Evolutionary conservation across 2,797 vertebrate genomes (phyloP).

Genomic region (Poecilia picta): DNA sequence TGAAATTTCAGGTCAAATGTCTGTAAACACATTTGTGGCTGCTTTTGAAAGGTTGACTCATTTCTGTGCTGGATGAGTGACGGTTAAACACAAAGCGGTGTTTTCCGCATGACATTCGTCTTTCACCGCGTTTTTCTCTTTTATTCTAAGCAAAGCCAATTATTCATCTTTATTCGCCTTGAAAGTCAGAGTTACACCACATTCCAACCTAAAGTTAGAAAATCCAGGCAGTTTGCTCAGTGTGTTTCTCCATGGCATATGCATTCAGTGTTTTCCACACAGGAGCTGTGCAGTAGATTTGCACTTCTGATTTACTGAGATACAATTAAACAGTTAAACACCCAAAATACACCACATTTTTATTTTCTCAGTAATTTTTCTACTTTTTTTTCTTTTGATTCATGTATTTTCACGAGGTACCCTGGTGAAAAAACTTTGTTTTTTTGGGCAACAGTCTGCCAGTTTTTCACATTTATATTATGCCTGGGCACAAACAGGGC

Average conservation of each 20-base stretch:
- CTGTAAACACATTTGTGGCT: constrained; percentile 11
- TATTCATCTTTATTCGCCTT: neutral
- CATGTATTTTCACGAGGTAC: neutral
- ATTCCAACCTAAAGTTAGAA: neutral
- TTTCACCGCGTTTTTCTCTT: constrained; percentile 13
- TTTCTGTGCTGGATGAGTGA: neutral
- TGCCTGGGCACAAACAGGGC: neutral
- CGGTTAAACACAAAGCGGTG: constrained; percentile 20
- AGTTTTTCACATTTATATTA: neutral
- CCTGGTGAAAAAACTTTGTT: neutral
- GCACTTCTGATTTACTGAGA: neutral
- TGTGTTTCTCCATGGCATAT: neutral
- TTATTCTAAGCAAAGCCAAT: constrained; percentile 14
- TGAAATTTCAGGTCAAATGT: constrained; percentile 24
- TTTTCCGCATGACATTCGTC: constrained; percentile 26
- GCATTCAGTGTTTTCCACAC: neutral
- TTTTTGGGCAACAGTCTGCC: neutral
- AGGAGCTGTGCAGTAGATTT: neutral
- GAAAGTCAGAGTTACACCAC: neutral
- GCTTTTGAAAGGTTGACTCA: constrained; percentile 19
- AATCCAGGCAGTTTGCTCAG: neutral
- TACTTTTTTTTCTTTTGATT: neutral
- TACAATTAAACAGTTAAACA: neutral
- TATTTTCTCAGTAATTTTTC: no score
- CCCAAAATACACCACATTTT: neutral